These are phyloP conservation scores for Orientallactaga sibirica DNA, from an alignment of 2,797 vertebrate species.

Conservation along the genomic window DNA sequence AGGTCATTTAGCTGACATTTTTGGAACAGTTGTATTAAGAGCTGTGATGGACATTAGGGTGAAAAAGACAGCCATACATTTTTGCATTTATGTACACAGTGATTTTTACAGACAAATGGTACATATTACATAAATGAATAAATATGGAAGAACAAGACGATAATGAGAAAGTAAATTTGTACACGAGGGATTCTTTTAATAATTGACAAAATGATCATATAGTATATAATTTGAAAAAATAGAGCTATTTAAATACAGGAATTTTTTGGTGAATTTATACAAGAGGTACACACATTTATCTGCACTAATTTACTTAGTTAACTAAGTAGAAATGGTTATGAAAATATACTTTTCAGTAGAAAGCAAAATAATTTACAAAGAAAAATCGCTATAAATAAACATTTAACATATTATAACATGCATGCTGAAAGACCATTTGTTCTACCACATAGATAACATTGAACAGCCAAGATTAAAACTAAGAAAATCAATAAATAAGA, in stretches of 20 bases:
- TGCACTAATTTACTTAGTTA: conserved; percentile 17
- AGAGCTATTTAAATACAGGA: conserved; percentile 41
- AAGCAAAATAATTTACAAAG: conserved; percentile 45
- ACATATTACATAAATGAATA: conserved; percentile 79
- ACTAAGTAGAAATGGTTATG: conserved; percentile 36
- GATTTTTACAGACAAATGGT: conserved; percentile 79
- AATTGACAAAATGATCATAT: conserved; percentile 67
- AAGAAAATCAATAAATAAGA: conserved; percentile 56
- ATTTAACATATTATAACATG: conserved; percentile 57
- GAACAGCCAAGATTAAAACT: conserved; percentile 28
- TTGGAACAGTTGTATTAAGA: conserved; percentile 47
- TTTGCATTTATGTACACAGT: conserved; percentile 74
- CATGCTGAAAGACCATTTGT: conserved; percentile 53
- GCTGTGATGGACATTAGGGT: conserved; percentile 31
- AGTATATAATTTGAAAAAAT: conserved; percentile 46
- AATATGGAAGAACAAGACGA: conserved; percentile 79
- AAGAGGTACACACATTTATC: conserved; percentile 13
- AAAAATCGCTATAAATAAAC: conserved; percentile 16
- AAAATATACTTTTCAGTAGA: conserved; percentile 50
- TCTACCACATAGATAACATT: background rate
- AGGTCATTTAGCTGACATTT: conserved; percentile 56
- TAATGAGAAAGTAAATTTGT: conserved; percentile 80
- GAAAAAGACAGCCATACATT: conserved; percentile 71
- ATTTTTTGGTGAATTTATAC: conserved; percentile 22
- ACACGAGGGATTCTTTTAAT: conserved; percentile 68